Evolutionary conservation across 2,113 vertebrate species (phyloP).

Genomic region (Scalopus aquaticus): DNA sequence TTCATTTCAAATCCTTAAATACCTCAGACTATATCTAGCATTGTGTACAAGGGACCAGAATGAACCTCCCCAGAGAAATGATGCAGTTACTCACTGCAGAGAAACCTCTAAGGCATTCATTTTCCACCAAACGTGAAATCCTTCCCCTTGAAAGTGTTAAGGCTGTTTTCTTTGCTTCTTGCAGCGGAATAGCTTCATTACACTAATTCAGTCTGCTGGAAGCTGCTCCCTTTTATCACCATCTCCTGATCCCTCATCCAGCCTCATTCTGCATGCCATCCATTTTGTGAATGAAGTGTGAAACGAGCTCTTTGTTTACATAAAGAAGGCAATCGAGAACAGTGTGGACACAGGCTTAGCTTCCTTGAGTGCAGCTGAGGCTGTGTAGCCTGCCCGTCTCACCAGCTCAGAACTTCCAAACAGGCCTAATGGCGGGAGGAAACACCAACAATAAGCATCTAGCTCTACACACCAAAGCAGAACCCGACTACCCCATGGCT

Average conservation of each 20-base stretch:
- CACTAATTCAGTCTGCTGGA: neutral
- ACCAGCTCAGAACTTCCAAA: conserved; percentile 51
- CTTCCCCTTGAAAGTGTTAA: neutral
- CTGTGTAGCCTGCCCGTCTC: neutral
- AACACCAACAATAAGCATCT: neutral
- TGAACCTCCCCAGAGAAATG: neutral
- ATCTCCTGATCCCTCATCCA: neutral
- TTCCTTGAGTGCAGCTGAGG: neutral
- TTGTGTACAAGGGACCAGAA: neutral
- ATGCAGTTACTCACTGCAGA: neutral
- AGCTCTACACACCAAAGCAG: neutral
- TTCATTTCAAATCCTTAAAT: conserved; percentile 13
- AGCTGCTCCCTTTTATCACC: neutral
- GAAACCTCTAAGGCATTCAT: neutral
- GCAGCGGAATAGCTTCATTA: neutral
- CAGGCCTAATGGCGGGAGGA: neutral
- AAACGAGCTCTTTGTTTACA: conserved; percentile 55
- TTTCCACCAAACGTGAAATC: neutral
- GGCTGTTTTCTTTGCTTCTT: neutral
- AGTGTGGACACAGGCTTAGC: neutral
- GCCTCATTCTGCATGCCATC: neutral
- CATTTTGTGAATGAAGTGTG: conserved; percentile 69
- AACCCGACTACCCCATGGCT: neutral
- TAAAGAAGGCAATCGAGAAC: conserved; percentile 28
- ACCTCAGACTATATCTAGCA: neutral